Conservation (phyloP, 2,797 vertebrate genomes). For the Thunnus albacares region DNA sequence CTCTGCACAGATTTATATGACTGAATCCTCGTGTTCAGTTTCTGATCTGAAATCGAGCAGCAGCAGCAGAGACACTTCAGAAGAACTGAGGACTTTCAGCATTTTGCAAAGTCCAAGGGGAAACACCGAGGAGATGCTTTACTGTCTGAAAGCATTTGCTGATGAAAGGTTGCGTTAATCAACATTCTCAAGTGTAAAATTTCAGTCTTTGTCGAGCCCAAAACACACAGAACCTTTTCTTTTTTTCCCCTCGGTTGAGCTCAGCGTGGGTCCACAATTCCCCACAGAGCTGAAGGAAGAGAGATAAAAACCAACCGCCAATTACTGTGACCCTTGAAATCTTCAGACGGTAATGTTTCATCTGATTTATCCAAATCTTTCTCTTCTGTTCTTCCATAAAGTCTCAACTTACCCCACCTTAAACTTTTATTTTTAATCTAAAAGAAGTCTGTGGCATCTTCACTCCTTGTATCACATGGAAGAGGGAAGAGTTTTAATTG, state of each 20-base stretch:
- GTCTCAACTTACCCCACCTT: neutral
- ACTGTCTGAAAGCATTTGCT: constrained; percentile 41
- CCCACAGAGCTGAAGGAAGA: constrained; percentile 36
- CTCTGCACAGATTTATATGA: neutral
- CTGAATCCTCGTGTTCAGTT: neutral
- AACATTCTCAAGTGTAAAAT: constrained; percentile 55
- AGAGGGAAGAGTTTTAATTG: neutral
- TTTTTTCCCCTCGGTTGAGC: neutral
- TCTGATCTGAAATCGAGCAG: neutral
- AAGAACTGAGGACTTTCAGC: neutral
- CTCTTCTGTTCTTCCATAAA: neutral
- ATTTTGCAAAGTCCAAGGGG: constrained; percentile 12
- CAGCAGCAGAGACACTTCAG: constrained; percentile 24
- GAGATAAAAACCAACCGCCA: constrained; percentile 35
- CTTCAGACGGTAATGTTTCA: constrained; percentile 34
- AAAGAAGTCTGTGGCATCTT: constrained; percentile 15
- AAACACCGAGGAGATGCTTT: neutral
- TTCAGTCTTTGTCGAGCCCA: constrained; percentile 44
- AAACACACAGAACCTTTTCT: constrained; percentile 36
- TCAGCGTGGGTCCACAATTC: constrained; percentile 23
- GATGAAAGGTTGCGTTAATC: constrained; percentile 49
- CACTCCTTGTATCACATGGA: neutral
- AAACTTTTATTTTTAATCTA: neutral
- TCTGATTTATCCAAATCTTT: constrained; percentile 11
- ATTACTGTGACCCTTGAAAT: constrained; percentile 58